Evolutionary conservation across 1,140 invertebrate genomes (phyloP), one percentile per base, ranked within the genome.

Genomic region (Drosophila kikkawai): DNA sequence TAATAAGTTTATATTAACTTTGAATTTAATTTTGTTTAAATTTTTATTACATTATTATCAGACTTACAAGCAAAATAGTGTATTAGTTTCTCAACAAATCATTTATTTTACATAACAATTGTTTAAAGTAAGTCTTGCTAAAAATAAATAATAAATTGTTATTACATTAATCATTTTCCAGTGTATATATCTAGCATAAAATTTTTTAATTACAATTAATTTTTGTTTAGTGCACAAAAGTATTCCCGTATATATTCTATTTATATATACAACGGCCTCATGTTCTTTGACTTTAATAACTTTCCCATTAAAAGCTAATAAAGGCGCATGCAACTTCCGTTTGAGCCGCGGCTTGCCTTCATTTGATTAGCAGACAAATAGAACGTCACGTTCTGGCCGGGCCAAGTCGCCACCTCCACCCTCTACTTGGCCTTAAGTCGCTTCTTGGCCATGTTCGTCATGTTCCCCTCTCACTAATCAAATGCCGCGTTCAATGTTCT

Each of bases 261-360:
- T 39, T 64, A 17, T n/a, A 29, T 22, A 13, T 32, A n/a, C 53
- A 58, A 32, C 37, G 12, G 12, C 65, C 55, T 60, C 47, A 60
- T 53, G 53, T 80, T 80, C 51, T 86, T 65, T 64, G 56, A 41
- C 77, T 70, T 74, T 87, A 82, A 87, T 87, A 87, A 90, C 85
- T 90, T 90, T 90, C 85, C 70, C 82, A 90, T 90, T 90, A 90
- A 82, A 90, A 90, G 61, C 85, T 85, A 90, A 90, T 90, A 90
- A 90, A 90, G 81, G 41, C 70, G 66, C 79, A 64, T 66, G 67
- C 70, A 81, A 90, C 85, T 90, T 90, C 85, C 85, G 85, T 63
- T 85, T 60, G 66, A 55, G 66, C 37, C 64, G 47, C 37, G 45
- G 69, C 56, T 34, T 85, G 75, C 67, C 69, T 71, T 73, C 83